A percentile compares a stretch with the other conserved stretches of the same genome.
Evolutionary conservation across 1,140 invertebrate species (phyloP).

Genomic region (Melanaphis sacchari): DNA sequence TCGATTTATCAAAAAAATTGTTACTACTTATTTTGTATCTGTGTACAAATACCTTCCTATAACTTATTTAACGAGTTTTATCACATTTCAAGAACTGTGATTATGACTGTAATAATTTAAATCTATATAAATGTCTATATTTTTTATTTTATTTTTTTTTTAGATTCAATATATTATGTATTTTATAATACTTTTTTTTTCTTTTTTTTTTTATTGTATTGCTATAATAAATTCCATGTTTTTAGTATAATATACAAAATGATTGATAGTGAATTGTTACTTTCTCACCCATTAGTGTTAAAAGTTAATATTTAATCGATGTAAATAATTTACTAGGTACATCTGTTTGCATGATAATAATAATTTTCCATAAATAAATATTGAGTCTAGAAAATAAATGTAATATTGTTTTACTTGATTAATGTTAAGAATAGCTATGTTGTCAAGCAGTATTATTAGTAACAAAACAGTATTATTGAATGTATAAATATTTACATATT

Average conservation of each 20-base stretch:
- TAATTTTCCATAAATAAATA: constrained; percentile 8
- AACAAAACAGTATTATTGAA: constrained; percentile 48
- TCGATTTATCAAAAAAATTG: not conserved
- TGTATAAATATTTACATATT: not conserved
- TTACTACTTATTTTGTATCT: constrained; percentile 5
- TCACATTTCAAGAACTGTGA: not conserved
- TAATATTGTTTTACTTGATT: not conserved
- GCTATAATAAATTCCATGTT: not conserved
- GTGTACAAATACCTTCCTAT: not conserved
- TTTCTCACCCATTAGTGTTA: not conserved
- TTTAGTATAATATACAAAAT: not conserved
- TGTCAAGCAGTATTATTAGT: constrained; percentile 34
- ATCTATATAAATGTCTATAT: not conserved
- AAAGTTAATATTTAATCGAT: not conserved
- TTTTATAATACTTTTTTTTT: not conserved
- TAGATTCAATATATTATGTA: not conserved
- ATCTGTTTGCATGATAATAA: not conserved
- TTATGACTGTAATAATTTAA: not conserved
- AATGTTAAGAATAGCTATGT: constrained; percentile 10
- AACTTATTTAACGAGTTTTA: not conserved
- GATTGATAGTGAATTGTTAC: not conserved
- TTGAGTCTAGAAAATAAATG: not conserved
- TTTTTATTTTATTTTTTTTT: not conserved
- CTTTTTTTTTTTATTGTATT: not conserved
- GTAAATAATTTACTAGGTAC: constrained; percentile 7